Evolutionary conservation across 2,113 vertebrate genomes (phyloP).

Genomic region (Salminus brasiliensis): DNA sequence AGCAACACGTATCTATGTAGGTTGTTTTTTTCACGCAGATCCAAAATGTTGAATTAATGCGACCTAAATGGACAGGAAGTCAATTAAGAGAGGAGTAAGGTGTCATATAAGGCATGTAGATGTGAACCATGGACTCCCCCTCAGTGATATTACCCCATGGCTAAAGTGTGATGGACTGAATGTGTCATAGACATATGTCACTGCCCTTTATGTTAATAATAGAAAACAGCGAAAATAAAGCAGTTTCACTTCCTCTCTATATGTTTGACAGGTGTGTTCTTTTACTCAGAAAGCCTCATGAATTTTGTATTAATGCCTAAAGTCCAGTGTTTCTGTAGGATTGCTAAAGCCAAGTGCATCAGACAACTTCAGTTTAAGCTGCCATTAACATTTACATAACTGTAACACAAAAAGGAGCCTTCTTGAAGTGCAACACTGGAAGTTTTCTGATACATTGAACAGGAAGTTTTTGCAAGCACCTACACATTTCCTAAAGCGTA

Average conservation of each 20-base stretch:
- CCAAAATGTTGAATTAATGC: no score
- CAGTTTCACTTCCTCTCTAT: background rate
- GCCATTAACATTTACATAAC: no score
- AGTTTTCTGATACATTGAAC: slow-evolving; percentile 36
- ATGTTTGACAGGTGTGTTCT: no score
- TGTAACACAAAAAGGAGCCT: background rate
- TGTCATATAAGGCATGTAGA: background rate
- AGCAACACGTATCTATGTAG: no score
- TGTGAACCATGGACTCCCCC: background rate
- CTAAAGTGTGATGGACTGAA: background rate
- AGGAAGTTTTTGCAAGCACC: slow-evolving; percentile 30
- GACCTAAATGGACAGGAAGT: no score
- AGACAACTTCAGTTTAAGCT: no score
- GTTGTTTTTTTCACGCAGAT: no score
- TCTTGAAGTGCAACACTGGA: slow-evolving; percentile 42
- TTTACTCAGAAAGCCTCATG: background rate
- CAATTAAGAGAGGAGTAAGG: no score
- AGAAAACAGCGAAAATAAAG: background rate
- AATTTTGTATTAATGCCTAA: background rate
- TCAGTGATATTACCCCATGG: background rate
- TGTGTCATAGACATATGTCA: background rate
- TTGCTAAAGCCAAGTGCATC: background rate
- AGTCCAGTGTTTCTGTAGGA: no score
- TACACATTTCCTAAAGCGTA: slow-evolving; percentile 25
- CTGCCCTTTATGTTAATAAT: background rate